Evolutionary conservation across 2,113 vertebrate species (phyloP).

Genomic region (Antennarius striatus): DNA sequence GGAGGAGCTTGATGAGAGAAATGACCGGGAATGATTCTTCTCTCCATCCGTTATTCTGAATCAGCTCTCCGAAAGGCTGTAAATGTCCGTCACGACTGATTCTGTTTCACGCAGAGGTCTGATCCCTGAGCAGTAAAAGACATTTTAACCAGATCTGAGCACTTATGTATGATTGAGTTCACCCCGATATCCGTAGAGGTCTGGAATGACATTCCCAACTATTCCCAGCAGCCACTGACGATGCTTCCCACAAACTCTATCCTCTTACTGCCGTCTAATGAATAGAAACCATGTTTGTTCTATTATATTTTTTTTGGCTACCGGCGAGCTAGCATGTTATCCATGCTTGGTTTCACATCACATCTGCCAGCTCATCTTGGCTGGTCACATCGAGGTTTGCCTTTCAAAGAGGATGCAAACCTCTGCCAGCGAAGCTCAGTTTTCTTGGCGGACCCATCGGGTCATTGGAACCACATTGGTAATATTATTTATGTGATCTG

Average conservation of each 20-base stretch:
- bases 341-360: background rate
- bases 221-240: constrained; percentile 42
- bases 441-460: no score
- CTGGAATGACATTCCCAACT: constrained; percentile 74
- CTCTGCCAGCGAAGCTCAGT: no score
- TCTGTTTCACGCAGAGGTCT: constrained; percentile 69
- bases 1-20: constrained; percentile 69
- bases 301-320: background rate
- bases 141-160: constrained; percentile 41
- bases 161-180: constrained; percentile 60
- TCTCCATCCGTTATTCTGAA: constrained; percentile 51
- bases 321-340: background rate
- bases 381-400: no score
- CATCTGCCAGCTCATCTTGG: no score
- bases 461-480: no score
- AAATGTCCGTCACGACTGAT: constrained; percentile 62
- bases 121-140: constrained; percentile 57
- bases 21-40: constrained; percentile 63
- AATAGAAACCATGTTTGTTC: background rate
- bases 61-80: constrained; percentile 61
- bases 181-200: constrained; percentile 48
- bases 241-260: constrained; percentile 2
- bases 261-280: background rate
- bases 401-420: background rate
- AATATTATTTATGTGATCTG: no score